These are phyloP conservation scores for Todiramphus saurophagus DNA, from an alignment of 2,113 vertebrate species.

Conservation along the genomic window DNA sequence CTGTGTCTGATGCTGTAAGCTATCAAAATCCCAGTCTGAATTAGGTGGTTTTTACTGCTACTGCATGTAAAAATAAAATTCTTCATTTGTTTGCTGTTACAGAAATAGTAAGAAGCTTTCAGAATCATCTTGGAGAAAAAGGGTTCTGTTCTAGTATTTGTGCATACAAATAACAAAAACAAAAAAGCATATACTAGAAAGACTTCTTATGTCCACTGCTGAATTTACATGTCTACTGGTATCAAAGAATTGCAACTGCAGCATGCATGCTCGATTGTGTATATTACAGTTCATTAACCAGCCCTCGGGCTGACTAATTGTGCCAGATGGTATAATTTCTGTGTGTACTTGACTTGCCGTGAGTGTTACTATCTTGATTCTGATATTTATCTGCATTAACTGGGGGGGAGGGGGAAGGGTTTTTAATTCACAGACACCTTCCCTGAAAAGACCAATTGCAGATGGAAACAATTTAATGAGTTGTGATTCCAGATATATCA, in stretches of 20 bases:
- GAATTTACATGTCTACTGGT: conserved; percentile 1
- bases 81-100: not conserved
- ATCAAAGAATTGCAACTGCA: conserved; percentile 20
- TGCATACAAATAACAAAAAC: not conserved
- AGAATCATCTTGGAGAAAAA: not conserved
- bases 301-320: conserved; percentile 62
- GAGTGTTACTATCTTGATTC: conserved; percentile 54
- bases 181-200: not conserved
- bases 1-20: not conserved
- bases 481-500: conserved; percentile 32
- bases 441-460: conserved; percentile 47
- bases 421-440: conserved; percentile 41
- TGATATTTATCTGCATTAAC: conserved; percentile 43
- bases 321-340: conserved; percentile 70
- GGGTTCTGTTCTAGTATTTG: not conserved
- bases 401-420: not conserved
- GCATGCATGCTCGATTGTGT: conserved; percentile 16
- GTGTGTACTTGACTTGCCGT: conserved; percentile 49
- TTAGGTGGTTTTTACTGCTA: not conserved
- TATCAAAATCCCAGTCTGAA: not conserved
- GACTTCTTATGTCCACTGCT: not conserved
- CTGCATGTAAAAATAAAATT: not conserved
- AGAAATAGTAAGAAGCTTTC: not conserved
- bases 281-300: conserved; percentile 68
- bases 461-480: conserved; percentile 35